phyloP scores from a whole-genome alignment of 2,113 vertebrate species.

The Aphelocoma coerulescens region DNA sequence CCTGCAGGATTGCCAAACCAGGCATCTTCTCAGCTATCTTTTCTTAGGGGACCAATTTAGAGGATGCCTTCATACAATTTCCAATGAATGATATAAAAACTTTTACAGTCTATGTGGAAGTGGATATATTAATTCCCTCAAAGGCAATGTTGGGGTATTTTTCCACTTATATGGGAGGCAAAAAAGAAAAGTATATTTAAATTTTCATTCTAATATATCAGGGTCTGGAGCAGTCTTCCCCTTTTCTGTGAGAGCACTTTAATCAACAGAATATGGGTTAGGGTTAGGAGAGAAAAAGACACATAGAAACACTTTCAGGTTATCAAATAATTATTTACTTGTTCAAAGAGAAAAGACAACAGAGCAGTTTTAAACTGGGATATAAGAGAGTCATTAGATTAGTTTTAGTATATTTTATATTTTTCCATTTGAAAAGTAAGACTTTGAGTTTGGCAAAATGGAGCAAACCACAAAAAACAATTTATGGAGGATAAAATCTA shows the following conservation, averaged over 20 bases:
- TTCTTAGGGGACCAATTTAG: background rate
- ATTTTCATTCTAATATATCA: background rate
- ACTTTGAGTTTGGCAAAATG: background rate
- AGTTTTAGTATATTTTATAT: background rate
- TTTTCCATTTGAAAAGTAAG: background rate
- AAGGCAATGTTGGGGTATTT: background rate
- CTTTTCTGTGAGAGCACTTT: background rate
- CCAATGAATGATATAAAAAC: background rate
- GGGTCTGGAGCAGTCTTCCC: background rate
- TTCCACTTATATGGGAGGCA: background rate
- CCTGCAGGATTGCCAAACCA: background rate
- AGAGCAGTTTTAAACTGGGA: background rate
- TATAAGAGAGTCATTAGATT: background rate
- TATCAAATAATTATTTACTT: background rate
- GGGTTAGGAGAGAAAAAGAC: background rate
- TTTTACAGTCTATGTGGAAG: background rate
- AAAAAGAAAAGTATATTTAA: background rate
- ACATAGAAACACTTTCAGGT: background rate
- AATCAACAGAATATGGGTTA: background rate
- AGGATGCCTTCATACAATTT: background rate
- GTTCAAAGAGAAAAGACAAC: background rate
- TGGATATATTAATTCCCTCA: background rate
- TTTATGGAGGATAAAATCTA: background rate
- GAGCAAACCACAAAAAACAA: background rate
- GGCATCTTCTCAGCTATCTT: background rate